Evolutionary conservation across 2,113 vertebrate species (phyloP), one percentile per base, ranked within the genome.

Genomic region (Datnioides undecimradiatus): DNA sequence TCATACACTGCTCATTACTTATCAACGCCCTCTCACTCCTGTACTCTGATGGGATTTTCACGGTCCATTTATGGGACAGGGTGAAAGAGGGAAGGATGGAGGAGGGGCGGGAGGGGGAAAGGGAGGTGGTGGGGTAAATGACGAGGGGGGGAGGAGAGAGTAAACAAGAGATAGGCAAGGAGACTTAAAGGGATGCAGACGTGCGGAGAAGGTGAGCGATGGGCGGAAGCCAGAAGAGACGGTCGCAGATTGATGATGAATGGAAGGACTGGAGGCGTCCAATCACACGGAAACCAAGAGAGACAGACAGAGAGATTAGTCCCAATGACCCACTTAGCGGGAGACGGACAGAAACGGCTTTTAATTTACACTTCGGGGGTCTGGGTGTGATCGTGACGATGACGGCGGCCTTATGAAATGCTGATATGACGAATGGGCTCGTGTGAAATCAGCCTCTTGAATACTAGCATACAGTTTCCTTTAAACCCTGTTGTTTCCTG

Each of bases 31-130:
- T 71, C 85, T 73, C 84, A 67, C 82, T 85, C 79, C 66, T 16
- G 27, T 38, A 40, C 67, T 48, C 70, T 89, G 83, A 92, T 90
- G 85, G 82, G 87, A 87, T 89, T 87, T 89, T 88, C 87, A 93
- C 80, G 38, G 87, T 77, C 76, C 84, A 85, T 90, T 92, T 81
- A 80, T 78, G 82, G 66, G 85, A 87, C 63, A 19, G 81, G 36
- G 73, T 8, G 70, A 70, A 16, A 7, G 58, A 54, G 68, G 63
- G 34, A 25, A 25, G 14, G 46, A 59, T 54, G 69, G 67, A 75
- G 76, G 76, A 75, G 33, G 64, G 72, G 70, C 10, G 0, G 38
- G 33, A 21, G 14, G 13, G 10, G 3, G 34, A 23, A 13, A 23
- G 17, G 17, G 21, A n/a, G n/a, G n/a, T n/a, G n/a, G n/a, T n/a